These are phyloP conservation scores for Electrophaes corylata DNA, from an alignment of 2,888 invertebrate species.

Conservation along the genomic window DNA sequence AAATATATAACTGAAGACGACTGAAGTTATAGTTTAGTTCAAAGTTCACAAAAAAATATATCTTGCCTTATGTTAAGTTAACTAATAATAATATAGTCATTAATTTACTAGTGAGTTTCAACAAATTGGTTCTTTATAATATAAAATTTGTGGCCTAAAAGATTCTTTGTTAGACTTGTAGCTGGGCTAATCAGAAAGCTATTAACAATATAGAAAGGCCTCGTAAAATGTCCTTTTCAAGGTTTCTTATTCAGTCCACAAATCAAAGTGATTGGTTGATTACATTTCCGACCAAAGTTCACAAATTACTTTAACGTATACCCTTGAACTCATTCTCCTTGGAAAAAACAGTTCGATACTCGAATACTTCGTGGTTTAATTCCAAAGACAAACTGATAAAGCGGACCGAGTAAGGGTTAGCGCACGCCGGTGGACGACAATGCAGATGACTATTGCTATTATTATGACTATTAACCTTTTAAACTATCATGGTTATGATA, in stretches of 20 bases:
- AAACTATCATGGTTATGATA: too few relatives aligned
- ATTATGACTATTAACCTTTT: too few relatives aligned
- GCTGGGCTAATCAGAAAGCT: not conserved
- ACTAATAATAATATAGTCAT: not conserved
- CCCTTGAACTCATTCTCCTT: not conserved
- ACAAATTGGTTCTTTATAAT: not conserved
- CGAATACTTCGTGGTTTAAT: not conserved
- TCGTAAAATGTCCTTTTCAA: not conserved
- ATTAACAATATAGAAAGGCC: not conserved
- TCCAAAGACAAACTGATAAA: not conserved
- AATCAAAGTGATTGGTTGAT: not conserved
- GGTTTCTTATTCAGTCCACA: too few relatives aligned
- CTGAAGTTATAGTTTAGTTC: conserved; percentile 10
- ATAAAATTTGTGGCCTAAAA: too few relatives aligned
- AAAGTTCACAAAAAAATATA: conserved; percentile 3
- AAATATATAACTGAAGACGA: conserved; percentile 7
- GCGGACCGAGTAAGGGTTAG: not conserved
- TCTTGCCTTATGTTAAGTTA: conserved; percentile 23
- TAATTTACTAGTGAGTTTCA: not conserved
- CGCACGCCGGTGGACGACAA: too few relatives aligned
- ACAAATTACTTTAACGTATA: not conserved
- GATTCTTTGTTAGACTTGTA: not conserved
- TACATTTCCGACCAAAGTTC: not conserved
- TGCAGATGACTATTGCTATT: too few relatives aligned
- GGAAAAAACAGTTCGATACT: not conserved